Evolutionary conservation across 2,113 vertebrate species (phyloP).

Genomic region (Odontophorus gujanensis): DNA sequence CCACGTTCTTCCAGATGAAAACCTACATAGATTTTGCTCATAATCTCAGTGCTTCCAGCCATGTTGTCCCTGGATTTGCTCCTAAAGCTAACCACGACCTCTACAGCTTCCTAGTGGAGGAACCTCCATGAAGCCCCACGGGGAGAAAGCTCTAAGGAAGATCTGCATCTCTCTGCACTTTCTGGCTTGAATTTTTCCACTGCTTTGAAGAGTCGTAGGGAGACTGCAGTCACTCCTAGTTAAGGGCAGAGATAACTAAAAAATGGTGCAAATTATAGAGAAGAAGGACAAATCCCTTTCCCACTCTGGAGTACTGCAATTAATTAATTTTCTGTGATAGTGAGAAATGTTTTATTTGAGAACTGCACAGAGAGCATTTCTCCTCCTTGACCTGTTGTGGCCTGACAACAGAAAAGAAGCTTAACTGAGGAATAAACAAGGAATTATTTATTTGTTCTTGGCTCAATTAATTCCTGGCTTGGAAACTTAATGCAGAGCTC

Average conservation of each 20-base stretch:
- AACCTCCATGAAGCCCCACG: neutral
- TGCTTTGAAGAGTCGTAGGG: neutral
- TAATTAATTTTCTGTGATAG: conserved; percentile 21
- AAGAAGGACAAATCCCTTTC: neutral
- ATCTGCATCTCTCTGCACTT: neutral
- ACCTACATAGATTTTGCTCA: fast-evolving
- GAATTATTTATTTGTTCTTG: conserved; percentile 61
- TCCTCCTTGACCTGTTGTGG: neutral
- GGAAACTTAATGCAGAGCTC: neutral
- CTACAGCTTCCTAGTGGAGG: neutral
- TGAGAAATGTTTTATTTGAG: conserved; percentile 19
- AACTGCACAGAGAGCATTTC: neutral
- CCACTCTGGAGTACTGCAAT: neutral
- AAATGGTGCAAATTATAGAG: neutral
- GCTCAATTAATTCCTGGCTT: conserved; percentile 48
- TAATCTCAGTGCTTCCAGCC: neutral
- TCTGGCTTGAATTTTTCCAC: neutral
- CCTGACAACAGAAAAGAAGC: conserved; percentile 43
- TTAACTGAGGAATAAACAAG: conserved; percentile 54
- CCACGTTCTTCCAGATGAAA: neutral
- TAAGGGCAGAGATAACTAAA: neutral
- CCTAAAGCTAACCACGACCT: neutral
- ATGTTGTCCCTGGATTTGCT: neutral
- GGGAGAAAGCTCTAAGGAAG: neutral
- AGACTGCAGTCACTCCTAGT: neutral